A percentile compares a stretch with the other conserved stretches of the same genome.
phyloP scores from a whole-genome alignment of 2,797 vertebrate species.

The Dallia pectoralis region DNA sequence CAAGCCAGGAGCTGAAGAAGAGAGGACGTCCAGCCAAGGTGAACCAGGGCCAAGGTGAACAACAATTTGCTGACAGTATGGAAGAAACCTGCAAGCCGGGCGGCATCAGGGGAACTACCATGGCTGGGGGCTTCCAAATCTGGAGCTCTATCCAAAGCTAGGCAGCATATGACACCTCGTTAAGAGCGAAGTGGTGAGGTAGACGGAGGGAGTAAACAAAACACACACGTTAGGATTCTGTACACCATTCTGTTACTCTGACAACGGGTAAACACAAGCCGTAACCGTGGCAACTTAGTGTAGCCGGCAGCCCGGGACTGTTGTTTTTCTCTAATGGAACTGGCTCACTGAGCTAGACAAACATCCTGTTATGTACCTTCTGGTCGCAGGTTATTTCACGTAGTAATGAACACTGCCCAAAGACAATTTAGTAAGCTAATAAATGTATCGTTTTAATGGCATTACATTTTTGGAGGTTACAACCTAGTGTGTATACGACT shows the following conservation, averaged over 20 bases:
- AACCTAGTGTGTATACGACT: conserved; percentile 19
- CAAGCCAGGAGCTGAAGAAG: conserved; percentile 33
- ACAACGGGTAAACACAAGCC: conserved; percentile 18
- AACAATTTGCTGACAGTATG: conserved; percentile 39
- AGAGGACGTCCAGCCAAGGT: too few relatives aligned
- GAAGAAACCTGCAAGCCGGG: conserved; percentile 33
- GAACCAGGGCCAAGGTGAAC: conserved; percentile 31
- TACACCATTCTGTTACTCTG: background rate
- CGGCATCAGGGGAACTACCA: conserved; percentile 27
- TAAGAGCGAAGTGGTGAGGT: background rate
- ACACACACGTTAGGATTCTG: background rate
- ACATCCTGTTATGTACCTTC: too few relatives aligned
- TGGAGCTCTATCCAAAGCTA: background rate
- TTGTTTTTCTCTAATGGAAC: conserved; percentile 66
- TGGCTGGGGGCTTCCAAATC: background rate
- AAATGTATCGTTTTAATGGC: conserved; percentile 56
- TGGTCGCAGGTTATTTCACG: too few relatives aligned
- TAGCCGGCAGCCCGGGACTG: conserved; percentile 38
- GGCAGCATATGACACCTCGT: background rate
- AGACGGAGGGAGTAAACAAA: background rate
- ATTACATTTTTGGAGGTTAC: conserved; percentile 46
- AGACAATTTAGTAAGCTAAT: conserved; percentile 59
- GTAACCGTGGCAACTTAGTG: conserved; percentile 35
- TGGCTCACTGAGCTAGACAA: conserved; percentile 53
- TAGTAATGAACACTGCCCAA: conserved; percentile 45